Evolutionary conservation across 1,140 invertebrate genomes (phyloP).

Genomic region (Liolophura sinensis): DNA sequence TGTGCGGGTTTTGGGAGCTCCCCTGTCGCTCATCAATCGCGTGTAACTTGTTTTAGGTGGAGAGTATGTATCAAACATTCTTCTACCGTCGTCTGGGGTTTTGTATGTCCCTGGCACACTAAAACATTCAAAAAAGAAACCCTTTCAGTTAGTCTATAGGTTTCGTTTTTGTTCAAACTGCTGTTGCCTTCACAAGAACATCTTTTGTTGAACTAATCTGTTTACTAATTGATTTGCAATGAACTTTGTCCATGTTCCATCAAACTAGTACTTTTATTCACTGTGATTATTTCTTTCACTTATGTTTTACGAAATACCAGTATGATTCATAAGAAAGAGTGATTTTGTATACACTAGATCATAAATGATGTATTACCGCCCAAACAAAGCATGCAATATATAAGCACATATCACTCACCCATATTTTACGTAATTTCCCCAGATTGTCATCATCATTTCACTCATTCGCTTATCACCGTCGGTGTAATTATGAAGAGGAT

Average conservation of each 20-base stretch:
- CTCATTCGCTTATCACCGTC: conserved; percentile 56
- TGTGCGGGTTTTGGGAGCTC: conserved; percentile 3
- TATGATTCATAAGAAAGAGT: not conserved
- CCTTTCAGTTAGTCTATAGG: no score
- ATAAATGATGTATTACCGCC: not conserved
- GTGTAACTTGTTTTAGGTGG: conserved; percentile 13
- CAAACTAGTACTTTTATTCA: not conserved
- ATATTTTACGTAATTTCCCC: conserved; percentile 56
- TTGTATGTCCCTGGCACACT: conserved; percentile 10
- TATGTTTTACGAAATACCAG: not conserved
- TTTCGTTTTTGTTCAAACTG: not conserved
- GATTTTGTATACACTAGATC: not conserved
- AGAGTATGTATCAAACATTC: conserved; percentile 1
- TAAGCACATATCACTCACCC: conserved; percentile 47
- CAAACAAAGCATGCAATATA: not conserved
- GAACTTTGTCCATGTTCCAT: not conserved
- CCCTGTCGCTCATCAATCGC: conserved; percentile 14
- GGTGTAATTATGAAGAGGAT: conserved; percentile 24
- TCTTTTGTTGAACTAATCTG: no score
- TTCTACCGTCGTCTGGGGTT: not conserved
- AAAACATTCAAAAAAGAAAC: conserved; percentile 3
- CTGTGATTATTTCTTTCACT: not conserved
- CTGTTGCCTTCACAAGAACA: no score
- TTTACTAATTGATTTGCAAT: not conserved
- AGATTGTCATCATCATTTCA: conserved; percentile 55